A percentile compares a stretch with the other conserved stretches of the same genome.
Evolutionary conservation across 2,797 vertebrate genomes (phyloP).

Genomic region (Bovichtus variegatus): DNA sequence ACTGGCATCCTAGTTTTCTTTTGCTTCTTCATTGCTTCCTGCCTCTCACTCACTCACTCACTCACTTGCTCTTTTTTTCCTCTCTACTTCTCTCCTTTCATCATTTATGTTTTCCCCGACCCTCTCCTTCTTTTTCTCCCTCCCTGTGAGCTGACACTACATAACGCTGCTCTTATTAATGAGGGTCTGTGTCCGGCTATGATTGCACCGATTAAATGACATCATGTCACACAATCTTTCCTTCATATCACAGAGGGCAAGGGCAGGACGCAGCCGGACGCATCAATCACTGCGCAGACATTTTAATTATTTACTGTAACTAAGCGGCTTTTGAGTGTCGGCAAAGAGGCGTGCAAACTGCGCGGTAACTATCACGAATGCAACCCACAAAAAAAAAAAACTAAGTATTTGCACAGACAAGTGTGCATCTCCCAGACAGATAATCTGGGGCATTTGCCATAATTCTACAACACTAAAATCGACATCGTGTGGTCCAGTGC

Average conservation of each 20-base stretch:
- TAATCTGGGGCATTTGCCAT: constrained; percentile 27
- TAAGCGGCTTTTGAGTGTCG: constrained; percentile 33
- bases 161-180: constrained; percentile 70
- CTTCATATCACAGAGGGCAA: constrained; percentile 70
- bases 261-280: constrained; percentile 54
- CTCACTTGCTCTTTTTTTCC: background rate
- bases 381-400: background rate
- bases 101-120: constrained; percentile 8
- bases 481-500: constrained; percentile 22
- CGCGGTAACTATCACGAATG: background rate
- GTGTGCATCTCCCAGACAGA: constrained; percentile 16
- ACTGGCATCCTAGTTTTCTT: constrained; percentile 16
- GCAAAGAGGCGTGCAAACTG: constrained; percentile 15
- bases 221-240: constrained; percentile 81
- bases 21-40: constrained; percentile 26
- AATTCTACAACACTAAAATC: constrained; percentile 23
- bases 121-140: constrained; percentile 14
- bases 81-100: constrained; percentile 25
- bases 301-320: constrained; percentile 66
- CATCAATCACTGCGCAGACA: constrained; percentile 62
- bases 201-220: constrained; percentile 75
- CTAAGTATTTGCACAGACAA: background rate
- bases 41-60: constrained; percentile 7
- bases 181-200: constrained; percentile 60
- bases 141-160: constrained; percentile 38